Evolutionary conservation across 2,888 invertebrate species (phyloP), one percentile per base, ranked within the genome.

Genomic region (Vannuccia rotundouncinata): DNA sequence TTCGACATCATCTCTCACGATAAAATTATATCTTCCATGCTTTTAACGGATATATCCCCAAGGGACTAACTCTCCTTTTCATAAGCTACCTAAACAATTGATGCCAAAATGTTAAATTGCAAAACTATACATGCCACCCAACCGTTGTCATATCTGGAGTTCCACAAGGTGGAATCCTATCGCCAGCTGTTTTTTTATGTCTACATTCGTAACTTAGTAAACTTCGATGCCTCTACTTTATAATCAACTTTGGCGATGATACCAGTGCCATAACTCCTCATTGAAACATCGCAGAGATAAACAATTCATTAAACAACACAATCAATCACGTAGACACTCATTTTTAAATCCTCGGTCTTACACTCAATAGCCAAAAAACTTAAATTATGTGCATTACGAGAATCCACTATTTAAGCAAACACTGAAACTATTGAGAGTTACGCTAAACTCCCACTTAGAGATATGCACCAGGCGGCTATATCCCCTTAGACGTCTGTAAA

Each of bases 281-380:
- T 66, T 66, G 22, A 66, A 66, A 66, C 66, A 66, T 66, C 22
- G 66, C 66, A 66, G 66, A 66, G 66, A 66, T 66, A 66, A 66
- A 66, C 10, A 66, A 66, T 22, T 66, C 66, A 66, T 22, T 66
- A 66, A 66, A 66, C 66, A 22, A 66, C 66, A 66, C 66, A 66
- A 66, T 66, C 66, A 66, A 66, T 66, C 22, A 66, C 66, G 66
- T 66, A 66, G 66, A 66, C 5, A 66, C 66, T 66, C 66, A 66
- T 66, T 66, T 5, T 27, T 66, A 17, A 5, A 66, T 22, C 66
- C 66, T 66, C 22, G 66, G 66, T 66, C 66, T 66, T 66, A 66
- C 66, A 66, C 25, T 13, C 66, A 66, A 66, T 66, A 5, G 66
- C 66, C 66, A 66, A 66, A 66, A 66, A 66, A 45, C 66, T 22